A percentile compares a stretch with the other conserved stretches of the same genome.
Conservation (phyloP, 1,140 invertebrate species). For the Phortica variegata region DNA sequence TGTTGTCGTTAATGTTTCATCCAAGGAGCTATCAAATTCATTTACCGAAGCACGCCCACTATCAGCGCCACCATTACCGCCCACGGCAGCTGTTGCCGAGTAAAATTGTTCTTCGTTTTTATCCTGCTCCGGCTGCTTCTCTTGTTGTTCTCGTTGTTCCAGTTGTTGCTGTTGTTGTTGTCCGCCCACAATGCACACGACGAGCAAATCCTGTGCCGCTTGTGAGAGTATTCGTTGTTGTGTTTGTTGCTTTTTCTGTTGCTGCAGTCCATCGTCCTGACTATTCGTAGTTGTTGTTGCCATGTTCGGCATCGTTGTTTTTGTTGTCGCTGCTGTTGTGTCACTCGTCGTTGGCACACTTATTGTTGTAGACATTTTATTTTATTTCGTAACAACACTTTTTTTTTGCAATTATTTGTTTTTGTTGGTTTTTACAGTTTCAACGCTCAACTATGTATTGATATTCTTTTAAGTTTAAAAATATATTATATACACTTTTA, state of each 20-base stretch:
- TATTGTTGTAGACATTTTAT: slow-evolving; percentile 37
- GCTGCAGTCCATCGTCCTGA: no score
- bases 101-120: slow-evolving; percentile 2
- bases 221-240: background rate
- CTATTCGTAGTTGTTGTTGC: slow-evolving; percentile 5
- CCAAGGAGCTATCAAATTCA: slow-evolving; percentile 27
- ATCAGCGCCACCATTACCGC: slow-evolving; percentile 14
- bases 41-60: slow-evolving; percentile 42
- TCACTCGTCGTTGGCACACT: slow-evolving; percentile 14
- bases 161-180: slow-evolving; percentile 15
- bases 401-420: slow-evolving; percentile 7
- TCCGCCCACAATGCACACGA: slow-evolving; percentile 25
- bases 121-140: no score
- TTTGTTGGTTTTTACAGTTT: slow-evolving; percentile 8
- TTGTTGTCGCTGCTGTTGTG: slow-evolving; percentile 3
- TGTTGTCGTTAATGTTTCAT: slow-evolving; percentile 6
- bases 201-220: slow-evolving; percentile 15
- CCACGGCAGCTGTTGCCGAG: slow-evolving; percentile 2
- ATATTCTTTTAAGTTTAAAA: slow-evolving; percentile 24
- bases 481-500: no score
- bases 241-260: slow-evolving; percentile 2
- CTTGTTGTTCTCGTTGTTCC: slow-evolving; percentile 9
- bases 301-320: slow-evolving; percentile 8
- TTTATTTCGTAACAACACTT: no score
- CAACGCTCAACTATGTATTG: slow-evolving; percentile 15